Conservation (phyloP, 2,113 vertebrate species). For the Aegotheles bennettii region DNA sequence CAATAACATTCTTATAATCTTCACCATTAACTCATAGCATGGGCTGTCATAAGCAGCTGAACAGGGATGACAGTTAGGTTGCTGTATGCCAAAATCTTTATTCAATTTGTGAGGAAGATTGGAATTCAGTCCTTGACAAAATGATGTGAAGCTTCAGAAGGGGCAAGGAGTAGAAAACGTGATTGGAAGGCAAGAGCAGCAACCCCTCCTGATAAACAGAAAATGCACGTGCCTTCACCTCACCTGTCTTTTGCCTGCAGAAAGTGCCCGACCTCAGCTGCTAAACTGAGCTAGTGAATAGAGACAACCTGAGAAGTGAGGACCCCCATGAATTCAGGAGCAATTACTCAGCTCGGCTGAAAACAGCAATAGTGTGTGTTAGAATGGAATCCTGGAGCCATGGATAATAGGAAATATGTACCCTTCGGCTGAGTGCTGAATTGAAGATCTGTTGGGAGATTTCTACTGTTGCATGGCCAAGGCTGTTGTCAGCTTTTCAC, state of each 20-base stretch:
- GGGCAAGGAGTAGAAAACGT: background rate
- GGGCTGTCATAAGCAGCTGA: background rate
- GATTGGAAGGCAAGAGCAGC: background rate
- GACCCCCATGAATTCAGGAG: background rate
- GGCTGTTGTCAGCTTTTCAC: background rate
- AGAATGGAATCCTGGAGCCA: background rate
- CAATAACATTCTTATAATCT: background rate
- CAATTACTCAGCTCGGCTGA: background rate
- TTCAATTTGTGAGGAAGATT: background rate
- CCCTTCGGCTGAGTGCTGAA: background rate
- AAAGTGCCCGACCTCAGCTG: background rate
- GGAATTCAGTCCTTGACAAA: background rate
- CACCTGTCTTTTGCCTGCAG: background rate
- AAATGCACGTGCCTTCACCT: background rate
- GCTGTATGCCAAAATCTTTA: background rate
- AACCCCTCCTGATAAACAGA: background rate
- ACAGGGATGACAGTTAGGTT: background rate
- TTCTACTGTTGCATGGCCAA: background rate
- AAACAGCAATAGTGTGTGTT: background rate
- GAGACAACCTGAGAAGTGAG: background rate
- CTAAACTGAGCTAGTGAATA: background rate
- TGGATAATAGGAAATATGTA: background rate
- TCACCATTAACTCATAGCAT: background rate
- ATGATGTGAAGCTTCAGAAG: background rate
- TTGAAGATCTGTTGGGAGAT: background rate